A percentile compares a stretch with the other conserved stretches of the same genome.
Conservation (phyloP, 2,797 vertebrate species). For the Sebastes aleutianus region DNA sequence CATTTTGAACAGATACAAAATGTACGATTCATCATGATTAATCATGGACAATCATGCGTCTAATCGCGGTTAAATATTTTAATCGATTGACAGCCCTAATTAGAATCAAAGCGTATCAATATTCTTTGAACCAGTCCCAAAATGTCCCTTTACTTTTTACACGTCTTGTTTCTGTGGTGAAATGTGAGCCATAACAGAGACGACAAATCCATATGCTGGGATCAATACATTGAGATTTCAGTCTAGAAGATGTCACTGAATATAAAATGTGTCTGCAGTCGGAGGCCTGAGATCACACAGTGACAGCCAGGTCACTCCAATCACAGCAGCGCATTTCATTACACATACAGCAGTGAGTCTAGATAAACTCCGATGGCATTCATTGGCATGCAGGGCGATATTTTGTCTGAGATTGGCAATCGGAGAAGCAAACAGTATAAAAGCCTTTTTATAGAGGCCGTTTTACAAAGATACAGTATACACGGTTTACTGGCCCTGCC, state of each 20-base stretch:
- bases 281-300: not conserved
- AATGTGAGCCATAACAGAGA: not conserved
- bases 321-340: slow-evolving; percentile 2
- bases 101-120: not conserved
- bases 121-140: not conserved
- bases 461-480: slow-evolving; percentile 33
- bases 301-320: slow-evolving; percentile 3
- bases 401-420: slow-evolving; percentile 11
- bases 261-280: not conserved
- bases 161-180: not conserved
- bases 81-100: too few relatives aligned
- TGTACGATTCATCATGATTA: too few relatives aligned
- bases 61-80: too few relatives aligned
- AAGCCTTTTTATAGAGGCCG: slow-evolving; percentile 26
- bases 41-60: too few relatives aligned
- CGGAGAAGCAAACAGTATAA: slow-evolving; percentile 13
- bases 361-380: slow-evolving; percentile 1
- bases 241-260: not conserved
- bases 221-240: slow-evolving; percentile 23
- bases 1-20: too few relatives aligned
- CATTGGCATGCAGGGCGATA: not conserved
- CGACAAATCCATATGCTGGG: not conserved
- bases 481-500: slow-evolving; percentile 15
- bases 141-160: not conserved
- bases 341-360: not conserved